A percentile compares a stretch with the other conserved stretches of the same genome.
Conservation (phyloP, 2,113 vertebrate species). For the Echinops telfairi region DNA sequence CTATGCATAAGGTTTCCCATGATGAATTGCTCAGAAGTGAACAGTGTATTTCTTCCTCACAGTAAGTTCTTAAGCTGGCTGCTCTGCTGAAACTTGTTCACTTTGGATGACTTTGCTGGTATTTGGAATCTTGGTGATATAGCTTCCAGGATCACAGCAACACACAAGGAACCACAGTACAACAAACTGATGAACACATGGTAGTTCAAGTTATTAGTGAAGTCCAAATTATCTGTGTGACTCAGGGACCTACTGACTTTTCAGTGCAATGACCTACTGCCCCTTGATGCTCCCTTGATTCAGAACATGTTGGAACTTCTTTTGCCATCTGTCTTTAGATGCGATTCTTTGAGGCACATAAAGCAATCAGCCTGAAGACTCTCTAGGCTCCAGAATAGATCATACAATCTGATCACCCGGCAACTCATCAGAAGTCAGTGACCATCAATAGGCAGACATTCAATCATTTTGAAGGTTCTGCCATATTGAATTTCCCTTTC, state of each 20-base stretch:
- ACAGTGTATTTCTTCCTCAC: too few species aligned
- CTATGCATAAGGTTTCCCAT: too few species aligned
- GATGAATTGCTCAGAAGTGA: too few species aligned
- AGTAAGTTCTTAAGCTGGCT: too few species aligned
- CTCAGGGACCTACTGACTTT: not conserved
- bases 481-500: slow-evolving; percentile 6
- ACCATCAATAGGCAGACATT: not conserved
- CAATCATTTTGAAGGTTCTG: not conserved
- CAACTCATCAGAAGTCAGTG: not conserved
- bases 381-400: not conserved
- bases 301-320: not conserved
- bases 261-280: not conserved
- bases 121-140: too few species aligned
- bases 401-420: not conserved
- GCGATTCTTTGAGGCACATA: not conserved
- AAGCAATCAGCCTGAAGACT: not conserved
- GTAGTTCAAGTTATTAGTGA: not conserved
- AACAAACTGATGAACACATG: too few species aligned
- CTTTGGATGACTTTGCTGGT: too few species aligned
- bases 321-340: slow-evolving; percentile 4
- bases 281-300: not conserved
- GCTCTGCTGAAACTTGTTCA: too few species aligned
- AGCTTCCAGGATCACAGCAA: too few species aligned
- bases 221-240: not conserved
- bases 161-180: too few species aligned